These are phyloP conservation scores for Drosophila melanica DNA, from an alignment of 1,140 invertebrate genomes.

Conservation along the genomic window DNA sequence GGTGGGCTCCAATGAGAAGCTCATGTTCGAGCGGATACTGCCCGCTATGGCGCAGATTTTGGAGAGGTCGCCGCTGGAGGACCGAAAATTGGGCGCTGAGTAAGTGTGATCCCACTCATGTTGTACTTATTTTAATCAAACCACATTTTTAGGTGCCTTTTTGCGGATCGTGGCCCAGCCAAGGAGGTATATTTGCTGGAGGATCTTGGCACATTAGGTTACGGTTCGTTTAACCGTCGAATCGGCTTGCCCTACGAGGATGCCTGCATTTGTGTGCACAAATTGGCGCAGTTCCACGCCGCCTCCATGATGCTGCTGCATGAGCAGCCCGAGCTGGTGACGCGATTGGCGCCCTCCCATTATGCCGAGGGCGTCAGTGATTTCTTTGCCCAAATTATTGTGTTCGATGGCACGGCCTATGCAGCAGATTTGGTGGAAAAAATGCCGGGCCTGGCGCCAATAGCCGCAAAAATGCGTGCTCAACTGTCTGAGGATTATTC, in stretches of 20 bases:
- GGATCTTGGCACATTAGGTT: conserved; percentile 55
- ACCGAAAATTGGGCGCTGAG: conserved; percentile 58
- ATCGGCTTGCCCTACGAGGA: conserved; percentile 45
- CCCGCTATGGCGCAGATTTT: conserved; percentile 57
- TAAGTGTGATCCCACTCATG: conserved; percentile 22
- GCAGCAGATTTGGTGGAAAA: conserved; percentile 70
- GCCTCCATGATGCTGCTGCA: conserved; percentile 61
- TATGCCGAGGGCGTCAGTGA: conserved; percentile 40
- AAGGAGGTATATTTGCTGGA: conserved; percentile 68
- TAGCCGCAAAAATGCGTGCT: conserved; percentile 76
- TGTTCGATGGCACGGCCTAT: conserved; percentile 59
- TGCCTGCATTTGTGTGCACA: conserved; percentile 51
- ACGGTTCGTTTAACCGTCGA: conserved; percentile 40
- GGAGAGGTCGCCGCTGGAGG: not conserved
- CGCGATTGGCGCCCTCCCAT: conserved; percentile 37
- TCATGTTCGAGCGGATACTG: conserved; percentile 59
- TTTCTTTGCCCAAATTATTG: conserved; percentile 21
- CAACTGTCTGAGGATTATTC: conserved; percentile 56
- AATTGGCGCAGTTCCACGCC: conserved; percentile 71
- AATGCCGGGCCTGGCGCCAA: conserved; percentile 76
- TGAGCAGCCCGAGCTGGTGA: conserved; percentile 36
- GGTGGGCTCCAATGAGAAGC: conserved; percentile 55
- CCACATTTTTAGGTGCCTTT: conserved; percentile 38
- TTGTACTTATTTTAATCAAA: not conserved
- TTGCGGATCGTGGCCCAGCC: conserved; percentile 25